A percentile compares a stretch with the other conserved stretches of the same genome.
These are phyloP conservation scores for Aelia acuminata DNA, from an alignment of 2,888 invertebrate genomes.

Conservation along the genomic window DNA sequence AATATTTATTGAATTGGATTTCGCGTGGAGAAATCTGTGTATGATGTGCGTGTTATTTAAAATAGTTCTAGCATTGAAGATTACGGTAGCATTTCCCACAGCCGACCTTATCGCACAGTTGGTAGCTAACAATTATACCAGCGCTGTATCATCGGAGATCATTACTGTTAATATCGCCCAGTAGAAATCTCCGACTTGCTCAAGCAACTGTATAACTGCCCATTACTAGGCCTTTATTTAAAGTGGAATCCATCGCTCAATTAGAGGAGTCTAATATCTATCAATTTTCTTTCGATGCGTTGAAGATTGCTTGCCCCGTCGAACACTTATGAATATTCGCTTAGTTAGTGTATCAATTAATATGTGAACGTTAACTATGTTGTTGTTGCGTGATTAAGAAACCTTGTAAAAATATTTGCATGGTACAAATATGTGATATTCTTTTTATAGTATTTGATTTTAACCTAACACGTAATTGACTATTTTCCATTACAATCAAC, in stretches of 20 bases:
- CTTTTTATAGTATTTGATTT: too few relatives aligned
- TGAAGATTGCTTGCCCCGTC: not conserved
- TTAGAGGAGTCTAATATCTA: not conserved
- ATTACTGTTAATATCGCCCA: not conserved
- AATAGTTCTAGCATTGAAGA: not conserved
- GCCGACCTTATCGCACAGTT: not conserved
- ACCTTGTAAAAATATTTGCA: too few relatives aligned
- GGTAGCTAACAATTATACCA: constrained; percentile 6
- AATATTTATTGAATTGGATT: too few relatives aligned
- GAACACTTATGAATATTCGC: not conserved
- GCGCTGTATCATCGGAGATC: constrained; percentile 7
- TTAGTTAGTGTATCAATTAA: not conserved
- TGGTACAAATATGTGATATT: too few relatives aligned
- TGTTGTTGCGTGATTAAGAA: not conserved
- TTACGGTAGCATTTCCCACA: constrained; percentile 13
- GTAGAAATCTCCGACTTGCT: not conserved
- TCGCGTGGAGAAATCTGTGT: not conserved
- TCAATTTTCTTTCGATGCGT: not conserved
- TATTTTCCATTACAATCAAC: too few relatives aligned
- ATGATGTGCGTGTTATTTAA: not conserved
- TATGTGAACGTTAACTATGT: too few relatives aligned
- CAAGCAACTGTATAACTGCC: not conserved
- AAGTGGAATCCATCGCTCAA: constrained; percentile 13
- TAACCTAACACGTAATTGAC: too few relatives aligned
- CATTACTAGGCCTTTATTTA: not conserved